These are phyloP conservation scores for Ploceus nigricollis DNA, from an alignment of 2,113 vertebrate species.

Conservation along the genomic window DNA sequence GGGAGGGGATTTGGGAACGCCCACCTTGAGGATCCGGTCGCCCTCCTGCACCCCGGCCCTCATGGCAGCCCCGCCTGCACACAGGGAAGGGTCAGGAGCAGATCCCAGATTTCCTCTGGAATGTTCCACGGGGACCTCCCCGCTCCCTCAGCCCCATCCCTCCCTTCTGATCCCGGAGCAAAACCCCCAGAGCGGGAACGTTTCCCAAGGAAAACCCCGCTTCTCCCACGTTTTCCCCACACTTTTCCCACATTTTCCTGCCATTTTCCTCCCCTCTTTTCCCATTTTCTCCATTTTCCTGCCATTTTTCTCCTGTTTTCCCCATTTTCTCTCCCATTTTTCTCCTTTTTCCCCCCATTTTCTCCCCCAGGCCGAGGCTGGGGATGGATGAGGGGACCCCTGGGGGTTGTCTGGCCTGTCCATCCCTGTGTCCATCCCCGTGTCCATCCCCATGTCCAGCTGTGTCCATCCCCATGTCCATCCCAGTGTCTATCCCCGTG, in stretches of 20 bases:
- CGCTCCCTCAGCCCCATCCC: not conserved
- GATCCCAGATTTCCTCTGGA: accelerated
- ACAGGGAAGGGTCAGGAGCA: not conserved
- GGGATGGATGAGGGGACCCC: not conserved
- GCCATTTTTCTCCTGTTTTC: too few relatives aligned
- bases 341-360: not conserved
- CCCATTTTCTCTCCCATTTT: not conserved
- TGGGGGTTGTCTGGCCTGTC: not conserved
- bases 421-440: not conserved
- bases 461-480: not conserved
- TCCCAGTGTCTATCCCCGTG: too few relatives aligned
- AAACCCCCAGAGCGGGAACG: not conserved
- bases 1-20: not conserved
- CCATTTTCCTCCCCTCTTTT: not conserved
- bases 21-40: slow-evolving; percentile 91
- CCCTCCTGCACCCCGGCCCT: slow-evolving; percentile 94
- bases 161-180: not conserved
- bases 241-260: not conserved
- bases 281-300: not conserved
- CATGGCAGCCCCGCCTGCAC: slow-evolving; percentile 87
- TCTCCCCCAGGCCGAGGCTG: too few relatives aligned
- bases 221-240: not conserved
- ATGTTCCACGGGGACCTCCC: not conserved
- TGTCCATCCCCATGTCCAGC: not conserved
- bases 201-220: not conserved